phyloP scores from a whole-genome alignment of 2,797 vertebrate species.

The Sebastiscus tertius region DNA sequence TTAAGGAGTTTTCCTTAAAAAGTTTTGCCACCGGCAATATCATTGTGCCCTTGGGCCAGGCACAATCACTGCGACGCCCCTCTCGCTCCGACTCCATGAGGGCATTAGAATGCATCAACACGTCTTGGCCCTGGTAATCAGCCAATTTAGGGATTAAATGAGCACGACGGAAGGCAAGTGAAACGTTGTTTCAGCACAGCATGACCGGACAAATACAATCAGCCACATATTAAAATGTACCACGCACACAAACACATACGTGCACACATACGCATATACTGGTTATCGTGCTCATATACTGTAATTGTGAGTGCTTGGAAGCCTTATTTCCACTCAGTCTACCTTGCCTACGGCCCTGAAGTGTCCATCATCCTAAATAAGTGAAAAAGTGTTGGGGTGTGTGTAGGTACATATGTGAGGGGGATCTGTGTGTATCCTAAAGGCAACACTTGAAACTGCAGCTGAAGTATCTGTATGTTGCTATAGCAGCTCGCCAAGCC shows the following conservation, averaged over 20 bases:
- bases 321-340: neutral
- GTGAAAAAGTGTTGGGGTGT: neutral
- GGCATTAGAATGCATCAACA: conserved; percentile 37
- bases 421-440: conserved; percentile 55
- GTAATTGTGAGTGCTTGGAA: conserved; percentile 43
- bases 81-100: neutral
- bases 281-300: conserved; percentile 11
- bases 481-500: conserved; percentile 57
- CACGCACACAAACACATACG: neutral
- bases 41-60: conserved; percentile 43
- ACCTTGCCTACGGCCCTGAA: conserved; percentile 11
- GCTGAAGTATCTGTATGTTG: conserved; percentile 24
- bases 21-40: conserved; percentile 15
- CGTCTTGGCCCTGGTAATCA: conserved; percentile 40
- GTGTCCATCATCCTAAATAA: conserved; percentile 14
- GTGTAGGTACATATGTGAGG: neutral
- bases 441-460: conserved; percentile 49
- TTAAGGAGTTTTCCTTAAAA: conserved; percentile 16
- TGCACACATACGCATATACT: neutral
- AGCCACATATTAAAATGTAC: conserved; percentile 20
- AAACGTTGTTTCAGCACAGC: conserved; percentile 44
- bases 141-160: conserved; percentile 50
- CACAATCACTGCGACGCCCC: neutral
- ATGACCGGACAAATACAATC: conserved; percentile 61
- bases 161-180: conserved; percentile 43